Conservation (phyloP, 2,888 invertebrate genomes). For the Apotomis betuletana region DNA sequence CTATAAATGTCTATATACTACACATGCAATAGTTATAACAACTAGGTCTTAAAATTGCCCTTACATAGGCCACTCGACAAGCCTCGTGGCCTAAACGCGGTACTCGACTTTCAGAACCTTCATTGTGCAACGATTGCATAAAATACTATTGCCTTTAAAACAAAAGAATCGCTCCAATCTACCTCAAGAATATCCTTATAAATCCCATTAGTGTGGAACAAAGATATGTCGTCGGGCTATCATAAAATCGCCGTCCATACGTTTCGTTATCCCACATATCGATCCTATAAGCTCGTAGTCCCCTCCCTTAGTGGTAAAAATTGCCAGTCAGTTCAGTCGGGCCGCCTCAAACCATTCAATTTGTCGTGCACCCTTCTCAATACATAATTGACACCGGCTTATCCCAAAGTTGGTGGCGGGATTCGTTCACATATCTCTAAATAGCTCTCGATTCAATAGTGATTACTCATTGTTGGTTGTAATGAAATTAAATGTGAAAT, state of each 20-base stretch:
- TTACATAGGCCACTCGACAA: no score
- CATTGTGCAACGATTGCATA: not conserved
- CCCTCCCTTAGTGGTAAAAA: constrained; percentile 70
- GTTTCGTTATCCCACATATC: constrained; percentile 39
- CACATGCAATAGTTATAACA: no score
- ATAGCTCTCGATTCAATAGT: constrained; percentile 47
- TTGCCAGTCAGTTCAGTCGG: constrained; percentile 66
- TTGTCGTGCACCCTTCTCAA: constrained; percentile 79
- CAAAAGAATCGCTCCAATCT: constrained; percentile 23
- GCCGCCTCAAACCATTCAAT: constrained; percentile 73
- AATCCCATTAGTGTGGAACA: constrained; percentile 35
- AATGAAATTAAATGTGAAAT: constrained; percentile 1
- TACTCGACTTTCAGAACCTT: not conserved
- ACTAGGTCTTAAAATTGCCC: no score
- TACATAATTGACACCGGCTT: constrained; percentile 80
- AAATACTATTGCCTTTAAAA: not conserved
- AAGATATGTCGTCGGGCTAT: constrained; percentile 36
- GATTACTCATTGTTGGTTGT: constrained; percentile 41
- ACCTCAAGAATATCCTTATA: constrained; percentile 8
- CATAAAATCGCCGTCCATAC: constrained; percentile 38
- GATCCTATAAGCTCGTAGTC: constrained; percentile 62
- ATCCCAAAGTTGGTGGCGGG: constrained; percentile 74
- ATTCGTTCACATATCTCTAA: constrained; percentile 67
- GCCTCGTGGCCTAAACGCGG: not conserved
- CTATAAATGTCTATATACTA: no score